These are phyloP conservation scores for Boleophthalmus pectinirostris DNA, from an alignment of 2,113 vertebrate genomes.

Conservation along the genomic window DNA sequence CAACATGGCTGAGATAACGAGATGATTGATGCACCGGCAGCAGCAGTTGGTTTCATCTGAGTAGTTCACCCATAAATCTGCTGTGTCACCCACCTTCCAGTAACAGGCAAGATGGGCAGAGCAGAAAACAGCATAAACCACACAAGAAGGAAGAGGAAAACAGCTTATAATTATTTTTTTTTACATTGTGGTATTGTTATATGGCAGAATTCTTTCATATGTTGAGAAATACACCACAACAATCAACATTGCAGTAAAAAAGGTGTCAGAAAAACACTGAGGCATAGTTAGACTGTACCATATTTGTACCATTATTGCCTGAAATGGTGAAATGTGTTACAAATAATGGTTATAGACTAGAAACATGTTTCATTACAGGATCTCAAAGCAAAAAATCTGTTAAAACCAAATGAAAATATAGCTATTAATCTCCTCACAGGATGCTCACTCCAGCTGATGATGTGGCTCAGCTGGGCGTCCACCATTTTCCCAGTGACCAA, in stretches of 20 bases:
- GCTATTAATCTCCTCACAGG: slow-evolving; percentile 21
- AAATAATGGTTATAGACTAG: no score
- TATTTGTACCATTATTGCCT: no score
- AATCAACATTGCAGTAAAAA: no score
- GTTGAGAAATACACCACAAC: no score
- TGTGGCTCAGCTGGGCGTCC: slow-evolving; percentile 56
- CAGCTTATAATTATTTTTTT: not conserved
- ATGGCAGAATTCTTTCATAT: not conserved
- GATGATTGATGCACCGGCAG: slow-evolving; percentile 9
- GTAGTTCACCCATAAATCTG: slow-evolving; percentile 42
- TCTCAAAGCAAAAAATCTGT: not conserved
- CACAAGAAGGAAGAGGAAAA: no score
- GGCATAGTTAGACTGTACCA: no score
- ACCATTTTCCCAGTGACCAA: slow-evolving; percentile 60
- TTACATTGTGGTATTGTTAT: not conserved
- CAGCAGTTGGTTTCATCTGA: not conserved
- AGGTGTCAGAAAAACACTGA: no score
- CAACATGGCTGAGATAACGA: not conserved
- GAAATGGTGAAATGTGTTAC: no score
- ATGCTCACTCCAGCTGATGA: slow-evolving; percentile 48
- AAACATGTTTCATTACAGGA: not conserved
- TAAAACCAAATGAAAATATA: not conserved
- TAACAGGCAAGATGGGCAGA: not conserved
- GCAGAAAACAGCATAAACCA: not conserved
- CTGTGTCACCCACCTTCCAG: slow-evolving; percentile 62